These are phyloP conservation scores for Triplophysa siluroides DNA, from an alignment of 2,113 vertebrate species.

Conservation along the genomic window DNA sequence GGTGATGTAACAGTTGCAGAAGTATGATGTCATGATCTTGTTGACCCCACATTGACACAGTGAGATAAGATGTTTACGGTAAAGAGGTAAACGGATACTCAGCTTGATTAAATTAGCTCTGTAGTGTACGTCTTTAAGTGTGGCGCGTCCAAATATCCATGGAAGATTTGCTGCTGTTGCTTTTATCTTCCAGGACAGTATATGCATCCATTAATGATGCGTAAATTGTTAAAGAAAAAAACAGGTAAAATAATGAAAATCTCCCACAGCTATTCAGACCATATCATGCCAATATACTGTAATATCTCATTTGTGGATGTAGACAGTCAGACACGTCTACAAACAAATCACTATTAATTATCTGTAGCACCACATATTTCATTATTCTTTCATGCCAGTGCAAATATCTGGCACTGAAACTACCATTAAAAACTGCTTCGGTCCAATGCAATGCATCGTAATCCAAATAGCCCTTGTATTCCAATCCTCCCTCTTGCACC, in stretches of 20 bases:
- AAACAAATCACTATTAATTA: not conserved
- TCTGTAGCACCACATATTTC: not conserved
- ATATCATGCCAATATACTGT: not conserved
- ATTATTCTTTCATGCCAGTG: not conserved
- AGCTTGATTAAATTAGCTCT: constrained; percentile 25
- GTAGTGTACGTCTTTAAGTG: not conserved
- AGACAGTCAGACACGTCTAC: not conserved
- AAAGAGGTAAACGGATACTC: constrained; percentile 15
- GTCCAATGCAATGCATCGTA: not conserved
- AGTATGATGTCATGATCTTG: not conserved
- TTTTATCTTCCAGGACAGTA: not conserved
- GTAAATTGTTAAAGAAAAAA: not conserved
- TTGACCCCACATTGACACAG: not conserved
- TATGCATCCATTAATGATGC: not conserved
- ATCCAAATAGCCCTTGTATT: constrained; percentile 11
- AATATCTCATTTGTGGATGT: not conserved
- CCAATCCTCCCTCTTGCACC: not conserved
- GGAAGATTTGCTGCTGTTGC: not conserved
- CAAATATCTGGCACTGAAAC: constrained; percentile 12
- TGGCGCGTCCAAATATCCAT: not conserved
- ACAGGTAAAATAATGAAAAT: not conserved
- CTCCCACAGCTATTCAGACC: not conserved
- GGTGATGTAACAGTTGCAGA: constrained; percentile 15
- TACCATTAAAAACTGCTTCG: not conserved
- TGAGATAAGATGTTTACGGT: not conserved